Base-by-base conservation (phyloP, 2,797 vertebrate genomes). In the Eurystomus glaucurus region DNA sequence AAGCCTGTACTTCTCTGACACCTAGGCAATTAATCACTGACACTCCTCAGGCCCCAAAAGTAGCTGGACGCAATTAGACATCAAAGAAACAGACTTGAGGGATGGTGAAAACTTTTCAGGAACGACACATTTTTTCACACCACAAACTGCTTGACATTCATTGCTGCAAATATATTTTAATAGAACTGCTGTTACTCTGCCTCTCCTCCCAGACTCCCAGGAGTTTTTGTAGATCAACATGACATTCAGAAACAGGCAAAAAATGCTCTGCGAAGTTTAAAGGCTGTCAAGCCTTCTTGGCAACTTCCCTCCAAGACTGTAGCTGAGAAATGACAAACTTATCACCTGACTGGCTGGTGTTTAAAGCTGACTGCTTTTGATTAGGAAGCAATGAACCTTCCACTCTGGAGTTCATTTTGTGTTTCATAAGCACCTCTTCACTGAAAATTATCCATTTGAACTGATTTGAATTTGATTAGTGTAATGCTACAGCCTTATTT, bases 331-430 rank as follows among this genome's bases (percentile, higher is more conserved):
- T 88, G 88, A 88, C 86, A 97, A 97, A 97, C 75, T 91, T 96
- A 84, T 71, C 80, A 97, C 82, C 91, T 97, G 87, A 76, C 86
- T 94, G 87, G 28, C 50, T 95, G 78, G 93, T 95, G 71, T 96
- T 96, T 92, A 96, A 93, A 96, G 83, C 39, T 94, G 81, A 88
- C 80, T 95, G 83, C 61, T 96, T 98, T 95, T 96, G 75, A 97
- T 96, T 95, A 93, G 66, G 91, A 95, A 78, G 83, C 85, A 97
- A 95, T 71, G 79, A 97, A 81, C 58, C 84, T 96, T 97, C 77
- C 61, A 80, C 65, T 96, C 80, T 85, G 89, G 74, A 97, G 94
- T 86, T 96, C 84, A 94, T 96, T 97, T 96, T 91, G 33, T 54
- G 48, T 95, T 95, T 96, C 88, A 79, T 94, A 97, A 97, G 95